Evolutionary conservation across 2,113 vertebrate genomes (phyloP), one percentile per base, ranked within the genome.

Genomic region (Conger conger): DNA sequence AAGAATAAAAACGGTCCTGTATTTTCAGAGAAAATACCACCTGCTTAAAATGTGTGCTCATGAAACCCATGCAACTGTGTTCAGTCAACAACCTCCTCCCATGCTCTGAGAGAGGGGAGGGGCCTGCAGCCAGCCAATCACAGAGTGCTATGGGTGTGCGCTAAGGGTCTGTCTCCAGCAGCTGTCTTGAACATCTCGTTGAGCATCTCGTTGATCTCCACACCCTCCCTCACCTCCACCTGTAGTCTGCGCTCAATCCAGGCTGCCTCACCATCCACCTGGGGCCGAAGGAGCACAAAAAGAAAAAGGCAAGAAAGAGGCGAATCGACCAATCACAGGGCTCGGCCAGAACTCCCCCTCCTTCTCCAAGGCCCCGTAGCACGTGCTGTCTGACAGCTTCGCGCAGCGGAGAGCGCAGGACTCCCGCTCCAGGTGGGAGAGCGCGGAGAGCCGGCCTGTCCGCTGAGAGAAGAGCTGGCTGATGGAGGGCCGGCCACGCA

Each of bases 401-500:
- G 23, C 7, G 4, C 57, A 63, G 18, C 57, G 5, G 18, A 1
- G 57, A 63, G 1, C 0, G 23, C 57, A 63, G 57, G 23, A 20
- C 27, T 63, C 27, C 23, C 20, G 0, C 57, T 63, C 57, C 18
- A n/a, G 54, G 54, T 20, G 18, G 54, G 33, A 84, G 81, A 40
- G 79, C 82, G 79, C 60, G 86, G 73, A 89, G 36, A 82, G 50
- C 7, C 33, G 38, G 86, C 23, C 57, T 27, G 57, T 63, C 57
- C 68, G 92, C 90, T 90, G 90, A 90, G 89, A 89, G 50, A 83
- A 83, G 89, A 89, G 84, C 88, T n/a, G 89, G 91, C 90, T 88
- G 87, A 90, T 88, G 89, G 84, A 89, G 82, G 87, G 87, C 89
- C 87, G 53, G 4, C 89, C 82, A 79, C 37, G 88, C 89, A 83